Base-by-base conservation (phyloP, 2,888 invertebrate genomes). In the Scelioninae gen. 1 region DNA sequence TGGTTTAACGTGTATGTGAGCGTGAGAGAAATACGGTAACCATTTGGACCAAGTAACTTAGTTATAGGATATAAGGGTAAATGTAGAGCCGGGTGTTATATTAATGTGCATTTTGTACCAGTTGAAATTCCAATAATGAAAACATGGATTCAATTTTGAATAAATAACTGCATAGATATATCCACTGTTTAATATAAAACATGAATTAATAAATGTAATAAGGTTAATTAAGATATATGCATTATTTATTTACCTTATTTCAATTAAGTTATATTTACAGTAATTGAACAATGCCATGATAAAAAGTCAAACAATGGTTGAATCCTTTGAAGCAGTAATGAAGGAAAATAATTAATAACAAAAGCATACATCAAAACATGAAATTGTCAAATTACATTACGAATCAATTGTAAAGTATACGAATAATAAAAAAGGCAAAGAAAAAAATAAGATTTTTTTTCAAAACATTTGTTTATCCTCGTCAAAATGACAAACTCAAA, bases 51-150 rank as follows among this genome's bases (percentile, higher is more conserved):
- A 63, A 74, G 63, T 74, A 63, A 74, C 72, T 62, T 74, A 75
- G 75, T 75, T 75, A 65, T 75, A 75, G 75, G 56, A 65, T 75
- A 58, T 75, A 75, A 75, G 65, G 56, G 56, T 75, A 65, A 65
- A 65, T 56, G 65, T 74, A 74, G 60, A 74, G 63, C 51, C 40
- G 72, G 34, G 63, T 62, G 62, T 62, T 62, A 72, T 72, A 72
- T 72, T 72, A 72, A 72, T 62, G 62, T 72, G 43, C 53, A 72
- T 72, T 72, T 72, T 72, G 62, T 72, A 60, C 60, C 51, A 31
- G 60, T 38, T 62, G 51, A 72, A 60, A 62, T 72, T 62, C 71
- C 71, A 72, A 72, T 72, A 72, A 72, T 72, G 71, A 58, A 71
- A 71, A 58, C 69, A 71, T 71, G 47, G 16, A 72, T 72, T 60